These are phyloP conservation scores for Sebastes elongatus DNA, from an alignment of 2,797 vertebrate species.

Conservation along the genomic window DNA sequence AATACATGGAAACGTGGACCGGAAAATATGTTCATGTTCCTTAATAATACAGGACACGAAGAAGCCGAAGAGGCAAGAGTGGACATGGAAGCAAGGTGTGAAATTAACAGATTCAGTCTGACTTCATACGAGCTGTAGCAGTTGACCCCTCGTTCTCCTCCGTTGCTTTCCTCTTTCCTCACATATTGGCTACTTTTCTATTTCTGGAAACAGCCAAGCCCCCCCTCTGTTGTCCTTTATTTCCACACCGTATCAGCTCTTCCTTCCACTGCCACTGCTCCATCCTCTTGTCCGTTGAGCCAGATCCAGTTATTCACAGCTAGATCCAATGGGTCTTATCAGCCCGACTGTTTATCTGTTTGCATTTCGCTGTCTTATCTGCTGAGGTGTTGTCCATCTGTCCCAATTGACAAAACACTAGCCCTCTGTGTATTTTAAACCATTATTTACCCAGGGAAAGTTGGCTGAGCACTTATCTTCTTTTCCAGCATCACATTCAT, in stretches of 20 bases:
- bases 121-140: conserved; percentile 46
- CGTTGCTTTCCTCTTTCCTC: conserved; percentile 26
- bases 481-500: conserved; percentile 14
- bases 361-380: conserved; percentile 51
- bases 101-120: conserved; percentile 62
- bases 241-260: conserved; percentile 14
- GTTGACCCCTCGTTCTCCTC: conserved; percentile 51
- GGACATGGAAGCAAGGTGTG: conserved; percentile 61
- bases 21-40: conserved; percentile 36
- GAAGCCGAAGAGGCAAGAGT: conserved; percentile 21
- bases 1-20: conserved; percentile 24
- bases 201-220: conserved; percentile 27
- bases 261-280: conserved; percentile 17
- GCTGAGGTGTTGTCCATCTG: conserved; percentile 48
- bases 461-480: conserved; percentile 18
- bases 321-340: conserved; percentile 46
- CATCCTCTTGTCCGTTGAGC: conserved; percentile 10
- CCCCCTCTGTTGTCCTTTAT: conserved; percentile 16
- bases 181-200: conserved; percentile 39
- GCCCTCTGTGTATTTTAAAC: conserved; percentile 25
- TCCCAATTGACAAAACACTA: conserved; percentile 31
- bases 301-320: conserved; percentile 36
- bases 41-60: conserved; percentile 42
- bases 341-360: conserved; percentile 43
- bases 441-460: conserved; percentile 31